phyloP scores from a whole-genome alignment of 2,797 vertebrate species.

The Aotus griseimembra region DNA sequence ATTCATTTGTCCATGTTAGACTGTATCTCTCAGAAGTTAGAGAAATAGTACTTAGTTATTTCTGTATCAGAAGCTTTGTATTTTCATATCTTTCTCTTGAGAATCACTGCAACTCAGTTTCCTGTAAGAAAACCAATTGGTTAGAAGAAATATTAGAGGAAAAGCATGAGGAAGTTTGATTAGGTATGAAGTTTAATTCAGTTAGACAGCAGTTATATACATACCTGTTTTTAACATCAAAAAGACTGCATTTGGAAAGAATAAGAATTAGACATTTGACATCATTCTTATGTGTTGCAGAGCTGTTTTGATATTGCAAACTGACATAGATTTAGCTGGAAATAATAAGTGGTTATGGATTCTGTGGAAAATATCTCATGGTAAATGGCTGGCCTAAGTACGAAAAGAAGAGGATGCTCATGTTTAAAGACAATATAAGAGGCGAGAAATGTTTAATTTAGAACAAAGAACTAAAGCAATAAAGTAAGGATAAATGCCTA shows the following conservation, averaged over 20 bases:
- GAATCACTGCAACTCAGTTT: background rate
- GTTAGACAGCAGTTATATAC: background rate
- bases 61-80: background rate
- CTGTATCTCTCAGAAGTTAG: background rate
- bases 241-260: background rate
- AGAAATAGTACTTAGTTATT: constrained; percentile 1
- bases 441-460: background rate
- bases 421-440: background rate
- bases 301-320: background rate
- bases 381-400: background rate
- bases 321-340: background rate
- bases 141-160: background rate
- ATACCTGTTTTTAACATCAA: constrained; percentile 3
- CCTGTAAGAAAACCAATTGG: background rate
- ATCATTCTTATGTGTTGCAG: background rate
- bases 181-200: background rate
- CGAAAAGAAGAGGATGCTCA: background rate
- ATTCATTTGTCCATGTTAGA: background rate
- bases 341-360: background rate
- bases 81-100: background rate
- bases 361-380: background rate
- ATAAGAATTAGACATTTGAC: background rate
- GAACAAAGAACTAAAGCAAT: background rate
- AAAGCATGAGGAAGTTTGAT: background rate
- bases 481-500: background rate